Evolutionary conservation across 2,888 invertebrate species (phyloP), one percentile per base, ranked within the genome.

Genomic region (Diplolepis rosae): DNA sequence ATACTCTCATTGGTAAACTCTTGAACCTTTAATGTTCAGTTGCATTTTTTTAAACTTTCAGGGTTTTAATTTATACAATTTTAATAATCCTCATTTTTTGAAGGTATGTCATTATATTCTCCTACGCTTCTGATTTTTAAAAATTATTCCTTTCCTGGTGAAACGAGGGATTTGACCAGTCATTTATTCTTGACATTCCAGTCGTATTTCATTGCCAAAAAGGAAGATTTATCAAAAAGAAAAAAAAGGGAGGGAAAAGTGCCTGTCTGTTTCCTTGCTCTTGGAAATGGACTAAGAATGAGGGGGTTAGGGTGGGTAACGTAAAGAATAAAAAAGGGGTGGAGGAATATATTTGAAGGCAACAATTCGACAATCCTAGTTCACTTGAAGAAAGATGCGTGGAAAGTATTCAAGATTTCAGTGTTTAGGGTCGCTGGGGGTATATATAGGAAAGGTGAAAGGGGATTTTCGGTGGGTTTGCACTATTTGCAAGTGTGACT

Each of bases 311-410:
- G 52, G 70, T 50, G 69, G 35, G 66, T 51, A 13, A 27, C 18
- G 30, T 27, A 35, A 32, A 56, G 39, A 39, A 32, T 52, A 30
- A 61, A 30, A 13, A 66, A 27, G 68, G 42, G 70, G 15, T 9
- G 76, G 77, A 75, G 77, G 82, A 83, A 84, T 84, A 82, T 83
- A 84, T 84, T 84, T 80, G 69, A 73, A 66, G 77, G 74, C 79
- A 80, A 82, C 81, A 82, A 83, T 83, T 82, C 79, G 81, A 82
- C 80, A 79, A 83, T 80, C 74, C 76, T 73, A 77, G 73, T 72
- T 72, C 79, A 78, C 83, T 80, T 76, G 76, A 24, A 61, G 39
- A n/a, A n/a, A 27, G 39, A 39, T 61, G 24, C 7, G 35, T 22
- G 35, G 22, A 61, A 61, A n/a, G 24, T 61, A 61, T 61, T 39